A percentile compares a stretch with the other conserved stretches of the same genome.
Conservation (phyloP, 2,113 vertebrate species). For the Nothobranchius furzeri region DNA sequence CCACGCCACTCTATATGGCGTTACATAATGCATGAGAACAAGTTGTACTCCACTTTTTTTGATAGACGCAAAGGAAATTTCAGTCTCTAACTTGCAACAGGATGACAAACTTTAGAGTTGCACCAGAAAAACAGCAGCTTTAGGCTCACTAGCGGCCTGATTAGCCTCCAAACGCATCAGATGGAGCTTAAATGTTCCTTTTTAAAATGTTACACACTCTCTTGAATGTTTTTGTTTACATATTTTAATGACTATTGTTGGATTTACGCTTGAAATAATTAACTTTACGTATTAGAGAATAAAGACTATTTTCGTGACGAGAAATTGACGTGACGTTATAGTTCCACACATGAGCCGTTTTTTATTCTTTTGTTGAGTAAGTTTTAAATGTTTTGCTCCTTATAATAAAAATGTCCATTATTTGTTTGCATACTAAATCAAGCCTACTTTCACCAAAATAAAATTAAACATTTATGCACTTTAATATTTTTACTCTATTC, state of each 20-base stretch:
- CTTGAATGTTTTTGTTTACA: slow-evolving; percentile 2
- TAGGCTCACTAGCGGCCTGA: background rate
- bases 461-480: background rate
- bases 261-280: slow-evolving; percentile 25
- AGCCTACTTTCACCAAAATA: background rate
- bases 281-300: background rate
- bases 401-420: background rate
- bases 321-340: slow-evolving; percentile 5
- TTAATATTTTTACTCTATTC: background rate
- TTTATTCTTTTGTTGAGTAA: background rate
- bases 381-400: background rate
- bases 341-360: background rate
- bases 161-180: slow-evolving; percentile 1
- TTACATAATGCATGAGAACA: slow-evolving; percentile 77
- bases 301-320: background rate
- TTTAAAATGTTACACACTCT: background rate
- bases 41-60: slow-evolving; percentile 64
- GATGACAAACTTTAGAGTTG: background rate
- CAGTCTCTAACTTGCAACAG: background rate
- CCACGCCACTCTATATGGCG: slow-evolving; percentile 53
- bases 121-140: background rate
- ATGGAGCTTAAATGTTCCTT: slow-evolving; percentile 19
- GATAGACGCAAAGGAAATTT: slow-evolving; percentile 12
- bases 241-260: background rate
- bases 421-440: slow-evolving; percentile 24